Conservation (phyloP, 2,888 invertebrate species). For the Pocota personata region DNA sequence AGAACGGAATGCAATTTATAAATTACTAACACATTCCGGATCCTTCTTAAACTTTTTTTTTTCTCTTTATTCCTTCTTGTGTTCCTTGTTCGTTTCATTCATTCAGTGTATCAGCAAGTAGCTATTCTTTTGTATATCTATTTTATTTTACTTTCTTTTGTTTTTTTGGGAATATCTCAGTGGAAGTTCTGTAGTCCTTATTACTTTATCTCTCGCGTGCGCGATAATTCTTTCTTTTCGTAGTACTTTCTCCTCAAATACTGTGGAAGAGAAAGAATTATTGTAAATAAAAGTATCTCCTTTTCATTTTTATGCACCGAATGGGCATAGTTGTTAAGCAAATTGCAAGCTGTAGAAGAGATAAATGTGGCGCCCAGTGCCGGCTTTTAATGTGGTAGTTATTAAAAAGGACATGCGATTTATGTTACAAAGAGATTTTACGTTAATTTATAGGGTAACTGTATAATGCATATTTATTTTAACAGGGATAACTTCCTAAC, state of each 20-base stretch:
- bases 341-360: constrained; percentile 23
- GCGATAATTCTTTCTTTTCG: constrained; percentile 50
- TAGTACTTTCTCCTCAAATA: background rate
- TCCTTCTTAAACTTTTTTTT: constrained; percentile 37
- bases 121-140: constrained; percentile 46
- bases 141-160: constrained; percentile 11
- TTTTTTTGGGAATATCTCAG: constrained; percentile 7
- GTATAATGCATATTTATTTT: too few relatives aligned
- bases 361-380: constrained; percentile 46
- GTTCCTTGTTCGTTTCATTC: constrained; percentile 24
- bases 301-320: constrained; percentile 13
- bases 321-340: constrained; percentile 41
- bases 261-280: constrained; percentile 1
- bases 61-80: background rate
- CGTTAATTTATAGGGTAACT: background rate
- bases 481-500: too few relatives aligned
- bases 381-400: constrained; percentile 41
- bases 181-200: constrained; percentile 40
- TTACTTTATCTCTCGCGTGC: constrained; percentile 29
- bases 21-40: constrained; percentile 77
- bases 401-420: constrained; percentile 23
- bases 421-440: background rate
- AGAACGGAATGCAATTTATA: constrained; percentile 81
- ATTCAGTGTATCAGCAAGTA: constrained; percentile 11
- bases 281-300: constrained; percentile 55